These are phyloP conservation scores for Chrysopa pallens DNA, from an alignment of 1,140 invertebrate genomes.

Conservation along the genomic window DNA sequence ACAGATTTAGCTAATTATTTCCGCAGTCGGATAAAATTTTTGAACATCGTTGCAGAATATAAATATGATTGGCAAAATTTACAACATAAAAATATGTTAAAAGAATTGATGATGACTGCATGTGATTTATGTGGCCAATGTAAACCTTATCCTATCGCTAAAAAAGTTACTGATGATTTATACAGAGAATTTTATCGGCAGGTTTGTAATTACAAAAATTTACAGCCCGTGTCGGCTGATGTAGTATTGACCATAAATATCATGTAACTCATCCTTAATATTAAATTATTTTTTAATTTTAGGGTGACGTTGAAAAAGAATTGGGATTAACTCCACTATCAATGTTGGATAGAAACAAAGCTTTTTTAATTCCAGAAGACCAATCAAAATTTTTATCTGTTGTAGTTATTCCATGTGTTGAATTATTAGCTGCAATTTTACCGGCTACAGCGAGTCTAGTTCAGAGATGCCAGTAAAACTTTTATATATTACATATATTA, in stretches of 20 bases:
- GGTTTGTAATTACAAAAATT: constrained; percentile 8
- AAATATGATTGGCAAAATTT: constrained; percentile 23
- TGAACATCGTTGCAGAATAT: constrained; percentile 21
- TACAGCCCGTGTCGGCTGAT: neutral
- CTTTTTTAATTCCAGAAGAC: constrained; percentile 29
- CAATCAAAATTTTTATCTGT: constrained; percentile 35
- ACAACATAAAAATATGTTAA: constrained; percentile 24
- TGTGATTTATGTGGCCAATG: constrained; percentile 32
- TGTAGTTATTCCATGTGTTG: constrained; percentile 28
- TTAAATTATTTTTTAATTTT: neutral
- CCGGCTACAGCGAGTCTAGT: constrained; percentile 21
- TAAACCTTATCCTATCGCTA: constrained; percentile 31
- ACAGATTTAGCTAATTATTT: constrained; percentile 35
- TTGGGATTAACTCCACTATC: constrained; percentile 32
- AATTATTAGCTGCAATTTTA: constrained; percentile 26
- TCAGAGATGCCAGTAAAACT: constrained; percentile 23
- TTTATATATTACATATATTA: too few species aligned
- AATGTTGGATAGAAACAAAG: constrained; percentile 33
- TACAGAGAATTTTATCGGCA: constrained; percentile 31
- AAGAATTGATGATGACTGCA: constrained; percentile 34
- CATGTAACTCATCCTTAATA: neutral
- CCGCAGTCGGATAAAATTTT: constrained; percentile 24
- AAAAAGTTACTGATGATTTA: constrained; percentile 25
- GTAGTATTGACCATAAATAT: neutral
- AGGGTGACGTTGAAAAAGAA: constrained; percentile 28